Evolutionary conservation across 2,888 invertebrate species (phyloP), one percentile per base, ranked within the genome.

Genomic region (Oscheius onirici): DNA sequence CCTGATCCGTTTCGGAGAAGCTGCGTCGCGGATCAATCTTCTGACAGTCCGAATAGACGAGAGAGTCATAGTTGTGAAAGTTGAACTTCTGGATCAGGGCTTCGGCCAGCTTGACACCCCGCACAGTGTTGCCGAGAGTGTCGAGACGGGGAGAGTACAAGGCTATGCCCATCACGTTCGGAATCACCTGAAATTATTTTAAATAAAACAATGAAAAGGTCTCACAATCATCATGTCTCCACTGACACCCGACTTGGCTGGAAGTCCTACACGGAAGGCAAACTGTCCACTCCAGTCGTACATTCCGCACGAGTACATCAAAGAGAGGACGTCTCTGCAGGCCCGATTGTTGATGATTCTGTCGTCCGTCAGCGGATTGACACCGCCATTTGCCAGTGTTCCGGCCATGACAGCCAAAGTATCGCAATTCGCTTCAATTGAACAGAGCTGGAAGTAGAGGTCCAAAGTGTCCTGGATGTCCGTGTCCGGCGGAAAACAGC

Each of bases 121-220:
- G 91, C 86, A 94, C 94, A 6, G 78, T 76, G 41, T 77, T 80
- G 20, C 81, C 82, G 43, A 82, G 69, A 49, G 74, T 71, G 71
- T 81, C 82, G 17, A 82, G 72, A 51, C 78, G 65, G 11, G 82
- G 82, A 22, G 95, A 95, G 93, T 95, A 96, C 46, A 46, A 13
- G 87, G 94, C 94, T 75, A 96, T 93, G 40, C 96, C 96, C 94
- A 95, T 94, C 58, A 95, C 95, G 89, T 96, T 96, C 1, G 96
- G 96, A 49, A 97, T 93, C 3, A 97, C 34, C 34, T 46, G 11
- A 46, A 15, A 3, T 46, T 46, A 13, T 46, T 46, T 46, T 3
- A 5, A 46, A 5, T 3, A 17, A 15, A 3, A 20, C 13, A 3
- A 46, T 3, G 46, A 10, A 17, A 46, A 46, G 10, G 15, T 8